Evolutionary conservation across 2,797 vertebrate species (phyloP).

Genomic region (Chaunax sp.): DNA sequence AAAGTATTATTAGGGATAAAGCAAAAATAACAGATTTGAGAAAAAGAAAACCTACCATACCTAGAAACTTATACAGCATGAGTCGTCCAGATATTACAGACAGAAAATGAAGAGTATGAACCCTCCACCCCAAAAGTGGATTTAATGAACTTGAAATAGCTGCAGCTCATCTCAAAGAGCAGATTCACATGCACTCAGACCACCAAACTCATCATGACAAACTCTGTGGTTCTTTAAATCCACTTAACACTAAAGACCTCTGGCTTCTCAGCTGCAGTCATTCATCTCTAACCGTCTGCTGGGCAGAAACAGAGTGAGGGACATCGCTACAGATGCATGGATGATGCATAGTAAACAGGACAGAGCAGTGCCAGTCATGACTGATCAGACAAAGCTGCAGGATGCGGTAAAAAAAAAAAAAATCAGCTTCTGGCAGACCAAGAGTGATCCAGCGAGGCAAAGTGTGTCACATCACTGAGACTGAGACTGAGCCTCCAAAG

Average conservation of each 20-base stretch:
- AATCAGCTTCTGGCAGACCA: slow-evolving; percentile 13
- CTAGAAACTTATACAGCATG: no score
- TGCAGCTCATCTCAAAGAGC: slow-evolving; percentile 2
- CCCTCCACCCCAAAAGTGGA: neutral
- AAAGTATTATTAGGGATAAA: no score
- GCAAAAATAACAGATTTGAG: neutral
- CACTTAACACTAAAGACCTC: slow-evolving; percentile 52
- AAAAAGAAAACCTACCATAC: neutral
- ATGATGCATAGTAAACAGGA: slow-evolving; percentile 64
- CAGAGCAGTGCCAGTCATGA: slow-evolving; percentile 42
- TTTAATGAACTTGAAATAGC: slow-evolving; percentile 13
- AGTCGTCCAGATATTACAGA: neutral
- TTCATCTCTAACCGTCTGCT: slow-evolving; percentile 33
- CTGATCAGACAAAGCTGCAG: slow-evolving; percentile 37
- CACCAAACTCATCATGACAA: slow-evolving; percentile 29
- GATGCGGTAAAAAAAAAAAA: neutral
- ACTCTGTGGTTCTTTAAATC: slow-evolving; percentile 27
- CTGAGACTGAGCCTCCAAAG: slow-evolving; percentile 35
- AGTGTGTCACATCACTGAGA: slow-evolving; percentile 50
- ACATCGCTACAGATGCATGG: slow-evolving; percentile 37
- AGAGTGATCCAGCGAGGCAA: slow-evolving; percentile 9
- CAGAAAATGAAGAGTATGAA: neutral
- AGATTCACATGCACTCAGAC: no score
- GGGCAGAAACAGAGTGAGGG: slow-evolving; percentile 44
- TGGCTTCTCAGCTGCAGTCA: slow-evolving; percentile 56